Conservation (phyloP, 2,113 vertebrate species). For the Uria lomvia region DNA sequence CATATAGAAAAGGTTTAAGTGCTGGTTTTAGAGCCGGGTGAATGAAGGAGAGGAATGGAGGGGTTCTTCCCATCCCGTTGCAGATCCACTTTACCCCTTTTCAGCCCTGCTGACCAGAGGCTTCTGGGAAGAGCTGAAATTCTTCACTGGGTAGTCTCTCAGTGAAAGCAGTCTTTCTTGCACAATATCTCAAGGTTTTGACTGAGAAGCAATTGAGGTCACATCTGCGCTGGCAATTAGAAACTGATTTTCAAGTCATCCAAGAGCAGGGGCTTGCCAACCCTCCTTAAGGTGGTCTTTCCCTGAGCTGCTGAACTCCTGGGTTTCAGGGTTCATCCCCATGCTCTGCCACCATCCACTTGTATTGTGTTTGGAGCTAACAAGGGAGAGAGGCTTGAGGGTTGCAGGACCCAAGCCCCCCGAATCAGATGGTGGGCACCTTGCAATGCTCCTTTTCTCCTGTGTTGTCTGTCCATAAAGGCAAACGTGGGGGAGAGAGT, state of each 20-base stretch:
- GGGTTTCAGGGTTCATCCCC: neutral
- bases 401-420: neutral
- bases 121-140: neutral
- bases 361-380: neutral
- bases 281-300: fast-evolving
- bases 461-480: neutral
- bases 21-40: neutral
- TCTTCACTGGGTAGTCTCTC: neutral
- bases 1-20: neutral
- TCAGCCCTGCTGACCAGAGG: neutral
- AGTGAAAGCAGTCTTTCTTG: neutral
- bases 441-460: neutral
- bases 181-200: neutral
- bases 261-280: neutral
- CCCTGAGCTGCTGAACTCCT: neutral
- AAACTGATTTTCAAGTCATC: neutral
- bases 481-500: neutral
- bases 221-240: neutral
- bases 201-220: neutral
- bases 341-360: fast-evolving
- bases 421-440: neutral
- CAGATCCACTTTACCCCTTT: neutral
- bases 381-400: neutral
- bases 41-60: neutral
- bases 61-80: neutral